Base-by-base conservation (phyloP, 2,797 vertebrate genomes). In the Smutsia temminckii region DNA sequence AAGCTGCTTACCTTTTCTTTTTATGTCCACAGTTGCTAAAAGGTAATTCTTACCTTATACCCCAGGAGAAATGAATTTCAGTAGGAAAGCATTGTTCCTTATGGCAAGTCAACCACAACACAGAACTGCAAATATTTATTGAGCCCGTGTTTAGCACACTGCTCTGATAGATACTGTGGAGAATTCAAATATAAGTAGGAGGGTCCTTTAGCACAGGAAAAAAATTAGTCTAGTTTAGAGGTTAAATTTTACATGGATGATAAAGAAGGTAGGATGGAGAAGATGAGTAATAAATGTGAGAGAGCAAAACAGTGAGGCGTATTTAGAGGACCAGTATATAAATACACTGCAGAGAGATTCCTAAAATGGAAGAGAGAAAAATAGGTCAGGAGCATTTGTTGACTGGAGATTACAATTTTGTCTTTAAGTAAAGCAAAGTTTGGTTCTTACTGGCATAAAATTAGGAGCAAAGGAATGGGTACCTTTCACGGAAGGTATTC, bases 81-180 rank as follows among this genome's bases (percentile, higher is more conserved):
- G 27, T 85, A 66, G 66, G 34, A 95, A 92, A 83, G 81, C 27
- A 40, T 68, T 68, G 23, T 81, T 85, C 23, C 89, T 91, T 57
- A 77, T 69, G 29, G 34, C 7, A 90, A 92, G 68, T 61, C 61
- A 83, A 59, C 61, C 55, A 29, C 25, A 91, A 55, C 10, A 63
- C 20, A 93, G 91, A 72, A 7, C 53, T 91, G 13, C 29, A 96
- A 66, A n/a, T 85, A 63, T 92, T 94, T 85, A 87, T 55, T 17
- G 40, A 49, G 34, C 2, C 21, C 51, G 85, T 95, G 11, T 81
- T 87, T 72, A 89, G 34, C 55, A 42, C 27, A 29, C 2, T n/a
- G 55, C 12, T 90, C 61, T 72, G 37, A 75, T 23, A 16, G 10
- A 78, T 29, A 12, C 23, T 61, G 16, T 42, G 2, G 6, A 66